Evolutionary conservation across 2,888 invertebrate genomes (phyloP), one percentile per base, ranked within the genome.

Genomic region (Congeria kusceri): DNA sequence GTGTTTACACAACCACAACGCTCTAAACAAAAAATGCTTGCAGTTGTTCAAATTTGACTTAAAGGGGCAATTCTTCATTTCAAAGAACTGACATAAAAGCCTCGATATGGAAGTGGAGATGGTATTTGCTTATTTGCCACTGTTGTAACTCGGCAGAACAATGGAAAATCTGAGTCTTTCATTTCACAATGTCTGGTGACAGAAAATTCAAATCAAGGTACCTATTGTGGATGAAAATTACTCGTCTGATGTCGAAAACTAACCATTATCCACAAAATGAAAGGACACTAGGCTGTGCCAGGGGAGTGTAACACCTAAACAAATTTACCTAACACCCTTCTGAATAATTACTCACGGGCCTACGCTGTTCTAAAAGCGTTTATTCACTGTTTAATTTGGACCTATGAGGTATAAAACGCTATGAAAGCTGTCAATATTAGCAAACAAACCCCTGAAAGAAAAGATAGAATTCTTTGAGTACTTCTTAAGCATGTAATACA

Each of bases 291-390:
- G 49, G 66, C n/a, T 28, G 72, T 76, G 62, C 69, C 80, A 80
- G 58, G 53, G 39, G 68, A 39, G 59, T 53, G 27, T 28, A 69
- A 76, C 73, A 76, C 69, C 72, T 72, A 73, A 63, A 59, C 62
- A 65, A 78, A 73, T 82, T 78, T 82, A 73, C 76, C 64, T 78
- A 82, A 76, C 67, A 66, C 74, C 56, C 76, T 62, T 57, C 63
- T 59, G 23, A 61, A 66, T 46, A 47, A 77, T 57, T 62, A 70
- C 11, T 18, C 20, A 20, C 20, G 20, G 18, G 29, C 25, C 58
- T 74, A 73, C 69, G 76, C 65, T 66, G 82, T 79, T 75, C 58
- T 74, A 67, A 77, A 80, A 77, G 67, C 67, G 53, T 77, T 58
- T 65, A 76, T 65, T 69, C 28, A 76, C 78, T 82, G 82, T 82